phyloP scores from a whole-genome alignment of 2,888 invertebrate genomes.

The Lasioglossum figueresi region DNA sequence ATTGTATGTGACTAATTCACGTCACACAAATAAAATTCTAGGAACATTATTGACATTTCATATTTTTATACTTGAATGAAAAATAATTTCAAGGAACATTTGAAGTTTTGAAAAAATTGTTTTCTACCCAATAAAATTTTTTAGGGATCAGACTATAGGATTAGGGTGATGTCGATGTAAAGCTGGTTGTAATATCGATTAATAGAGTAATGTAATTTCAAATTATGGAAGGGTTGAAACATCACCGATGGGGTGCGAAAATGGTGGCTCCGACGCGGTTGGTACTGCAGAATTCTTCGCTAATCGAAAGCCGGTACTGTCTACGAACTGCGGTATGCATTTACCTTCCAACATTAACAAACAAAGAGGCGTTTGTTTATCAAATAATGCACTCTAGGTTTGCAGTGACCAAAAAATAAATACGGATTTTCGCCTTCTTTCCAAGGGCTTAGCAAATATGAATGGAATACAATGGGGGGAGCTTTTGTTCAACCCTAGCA shows the following conservation, averaged over 20 bases:
- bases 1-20: not conserved
- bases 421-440: not conserved
- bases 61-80: not conserved
- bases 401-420: not conserved
- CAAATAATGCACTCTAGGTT: not conserved
- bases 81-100: not conserved
- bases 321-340: not conserved
- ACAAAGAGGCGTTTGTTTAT: not conserved
- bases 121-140: not conserved
- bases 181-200: not conserved
- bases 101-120: not conserved
- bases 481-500: not conserved
- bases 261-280: not conserved
- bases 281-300: conserved; percentile 2
- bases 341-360: conserved; percentile 7
- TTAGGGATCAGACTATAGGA: not conserved
- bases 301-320: conserved; percentile 9
- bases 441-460: not conserved
- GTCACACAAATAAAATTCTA: not conserved
- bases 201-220: not conserved
- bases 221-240: not conserved
- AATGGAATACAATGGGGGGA: not conserved
- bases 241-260: not conserved
- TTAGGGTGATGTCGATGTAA: not conserved
- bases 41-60: not conserved